phyloP scores from a whole-genome alignment of 2,797 vertebrate genomes.

The Lacerta agilis region DNA sequence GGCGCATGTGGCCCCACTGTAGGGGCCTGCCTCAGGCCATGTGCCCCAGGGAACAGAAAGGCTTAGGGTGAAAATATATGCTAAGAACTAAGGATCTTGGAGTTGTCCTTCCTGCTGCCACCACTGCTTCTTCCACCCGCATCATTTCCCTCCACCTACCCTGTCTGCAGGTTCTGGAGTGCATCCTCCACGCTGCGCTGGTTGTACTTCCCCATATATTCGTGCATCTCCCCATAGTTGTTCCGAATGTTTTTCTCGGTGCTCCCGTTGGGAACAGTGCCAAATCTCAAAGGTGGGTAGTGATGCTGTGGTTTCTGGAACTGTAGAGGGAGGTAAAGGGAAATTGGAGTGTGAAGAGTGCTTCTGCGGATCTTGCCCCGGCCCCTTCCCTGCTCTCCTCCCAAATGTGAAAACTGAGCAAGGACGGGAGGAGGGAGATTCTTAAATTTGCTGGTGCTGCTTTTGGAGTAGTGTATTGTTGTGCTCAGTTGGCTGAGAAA shows the following conservation, averaged over 20 bases:
- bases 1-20: not conserved
- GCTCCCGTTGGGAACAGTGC: constrained; percentile 94
- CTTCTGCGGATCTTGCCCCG: not conserved
- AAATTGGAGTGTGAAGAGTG: constrained; percentile 29
- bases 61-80: not conserved
- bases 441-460: not conserved
- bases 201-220: constrained; percentile 96
- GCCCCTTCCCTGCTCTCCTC: not conserved
- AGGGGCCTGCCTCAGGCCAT: not conserved
- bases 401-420: not conserved
- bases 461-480: not conserved
- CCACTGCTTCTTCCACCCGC: no score
- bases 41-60: not conserved
- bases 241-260: constrained; percentile 97
- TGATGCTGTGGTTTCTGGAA: constrained; percentile 97
- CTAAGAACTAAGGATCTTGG: not conserved
- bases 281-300: constrained; percentile 93
- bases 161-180: constrained; percentile 91
- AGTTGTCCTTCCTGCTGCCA: rapidly evolving
- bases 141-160: constrained; percentile 76
- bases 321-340: constrained; percentile 72
- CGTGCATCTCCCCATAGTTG: constrained; percentile 96
- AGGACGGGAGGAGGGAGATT: not conserved
- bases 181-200: constrained; percentile 94
- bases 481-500: not conserved